phyloP scores from a whole-genome alignment of 2,888 invertebrate genomes.

The Phyto melanocephala region DNA sequence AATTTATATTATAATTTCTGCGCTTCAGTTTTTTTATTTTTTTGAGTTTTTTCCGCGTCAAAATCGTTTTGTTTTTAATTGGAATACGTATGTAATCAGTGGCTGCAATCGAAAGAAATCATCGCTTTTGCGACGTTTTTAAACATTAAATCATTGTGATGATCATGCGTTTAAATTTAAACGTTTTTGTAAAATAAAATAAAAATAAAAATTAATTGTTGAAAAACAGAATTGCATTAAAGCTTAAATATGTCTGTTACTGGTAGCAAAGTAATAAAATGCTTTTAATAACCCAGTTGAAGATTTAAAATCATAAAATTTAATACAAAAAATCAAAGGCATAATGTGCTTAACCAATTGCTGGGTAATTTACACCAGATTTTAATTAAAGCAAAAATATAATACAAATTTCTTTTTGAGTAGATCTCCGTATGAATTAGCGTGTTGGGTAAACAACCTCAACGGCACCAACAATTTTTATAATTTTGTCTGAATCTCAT shows the following conservation, averaged over 20 bases:
- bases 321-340: no score
- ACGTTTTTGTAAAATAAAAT: neutral
- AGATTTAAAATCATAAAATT: neutral
- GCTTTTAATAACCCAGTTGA: neutral
- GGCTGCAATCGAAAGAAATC: neutral
- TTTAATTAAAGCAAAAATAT: no score
- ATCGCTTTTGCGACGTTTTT: constrained; percentile 34
- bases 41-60: neutral
- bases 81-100: constrained; percentile 40
- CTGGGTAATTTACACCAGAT: no score
- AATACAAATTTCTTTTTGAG: no score
- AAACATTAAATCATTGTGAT: constrained; percentile 47
- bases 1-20: constrained; percentile 26
- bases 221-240: neutral
- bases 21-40: no score
- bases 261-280: neutral
- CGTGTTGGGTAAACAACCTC: no score
- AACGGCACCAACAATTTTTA: no score
- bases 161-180: constrained; percentile 33
- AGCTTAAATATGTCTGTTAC: neutral
- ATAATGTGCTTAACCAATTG: no score
- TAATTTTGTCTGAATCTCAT: no score
- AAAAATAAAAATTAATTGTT: neutral
- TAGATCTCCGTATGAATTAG: no score
- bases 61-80: constrained; percentile 42